Conservation (phyloP, 2,797 vertebrate species). For the Hypotaenidia okinawae region DNA sequence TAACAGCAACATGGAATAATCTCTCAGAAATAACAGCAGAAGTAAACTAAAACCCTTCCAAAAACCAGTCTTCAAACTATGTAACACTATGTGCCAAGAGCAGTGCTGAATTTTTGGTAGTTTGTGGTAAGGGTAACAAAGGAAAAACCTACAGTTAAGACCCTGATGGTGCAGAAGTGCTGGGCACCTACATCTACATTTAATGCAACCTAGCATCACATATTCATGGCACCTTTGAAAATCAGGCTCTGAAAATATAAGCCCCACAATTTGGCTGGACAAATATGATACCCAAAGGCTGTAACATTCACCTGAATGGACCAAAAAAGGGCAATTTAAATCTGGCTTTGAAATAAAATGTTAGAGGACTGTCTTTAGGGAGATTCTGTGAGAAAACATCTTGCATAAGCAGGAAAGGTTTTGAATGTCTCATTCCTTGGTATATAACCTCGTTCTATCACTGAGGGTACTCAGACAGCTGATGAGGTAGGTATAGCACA, state of each 20-base stretch:
- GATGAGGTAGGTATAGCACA: slow-evolving; percentile 67
- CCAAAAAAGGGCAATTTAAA: slow-evolving; percentile 17
- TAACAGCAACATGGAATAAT: not conserved
- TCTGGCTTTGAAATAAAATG: not conserved
- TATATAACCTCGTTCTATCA: slow-evolving; percentile 49
- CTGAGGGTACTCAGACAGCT: slow-evolving; percentile 36
- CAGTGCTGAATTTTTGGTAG: not conserved
- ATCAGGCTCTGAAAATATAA: slow-evolving; percentile 43
- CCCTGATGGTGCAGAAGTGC: not conserved
- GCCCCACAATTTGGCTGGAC: not conserved
- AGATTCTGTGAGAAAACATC: not conserved
- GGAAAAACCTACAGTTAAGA: not conserved
- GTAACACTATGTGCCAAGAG: not conserved
- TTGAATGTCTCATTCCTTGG: slow-evolving; percentile 23
- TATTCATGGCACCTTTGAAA: slow-evolving; percentile 35
- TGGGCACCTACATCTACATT: not conserved
- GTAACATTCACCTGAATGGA: slow-evolving; percentile 42
- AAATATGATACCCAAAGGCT: not conserved
- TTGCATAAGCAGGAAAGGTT: slow-evolving; percentile 17
- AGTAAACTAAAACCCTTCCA: not conserved
- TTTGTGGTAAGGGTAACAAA: not conserved
- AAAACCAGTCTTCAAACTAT: not conserved
- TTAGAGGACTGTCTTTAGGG: not conserved
- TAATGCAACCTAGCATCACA: not conserved
- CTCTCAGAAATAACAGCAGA: not conserved